A percentile compares a stretch with the other conserved stretches of the same genome.
Conservation (phyloP, 2,888 invertebrate species). For the Holacanthella duospinosa region DNA sequence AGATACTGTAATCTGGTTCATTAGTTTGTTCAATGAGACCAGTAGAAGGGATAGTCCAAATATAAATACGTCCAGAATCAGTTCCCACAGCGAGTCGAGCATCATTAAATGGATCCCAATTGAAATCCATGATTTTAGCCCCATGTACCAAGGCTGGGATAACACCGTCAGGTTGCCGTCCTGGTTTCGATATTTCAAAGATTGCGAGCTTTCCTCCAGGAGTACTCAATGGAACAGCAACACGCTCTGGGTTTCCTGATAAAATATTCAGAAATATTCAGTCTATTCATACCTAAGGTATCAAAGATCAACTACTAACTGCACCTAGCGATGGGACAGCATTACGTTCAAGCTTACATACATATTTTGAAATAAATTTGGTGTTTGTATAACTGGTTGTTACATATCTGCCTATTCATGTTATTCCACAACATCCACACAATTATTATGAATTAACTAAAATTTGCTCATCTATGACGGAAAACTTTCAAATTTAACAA, state of each 20-base stretch:
- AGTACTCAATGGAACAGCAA: constrained; percentile 81
- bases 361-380: no score
- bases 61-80: constrained; percentile 71
- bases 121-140: constrained; percentile 79
- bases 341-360: no score
- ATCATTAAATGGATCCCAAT: constrained; percentile 85
- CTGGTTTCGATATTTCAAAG: constrained; percentile 66
- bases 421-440: no score
- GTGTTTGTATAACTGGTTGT: no score
- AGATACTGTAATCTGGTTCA: constrained; percentile 55
- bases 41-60: constrained; percentile 66
- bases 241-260: constrained; percentile 76
- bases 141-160: constrained; percentile 83
- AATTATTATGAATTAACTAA: no score
- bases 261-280: constrained; percentile 21
- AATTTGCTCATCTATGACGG: no score
- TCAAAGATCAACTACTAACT: no score
- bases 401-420: no score
- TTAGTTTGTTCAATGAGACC: constrained; percentile 72
- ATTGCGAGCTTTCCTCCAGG: constrained; percentile 83
- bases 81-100: constrained; percentile 68
- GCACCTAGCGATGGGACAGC: no score
- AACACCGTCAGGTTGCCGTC: constrained; percentile 66
- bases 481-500: no score
- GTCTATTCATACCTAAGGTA: no score